Evolutionary conservation across 2,113 vertebrate species (phyloP).

Genomic region (Hemibagrus wyckioides): DNA sequence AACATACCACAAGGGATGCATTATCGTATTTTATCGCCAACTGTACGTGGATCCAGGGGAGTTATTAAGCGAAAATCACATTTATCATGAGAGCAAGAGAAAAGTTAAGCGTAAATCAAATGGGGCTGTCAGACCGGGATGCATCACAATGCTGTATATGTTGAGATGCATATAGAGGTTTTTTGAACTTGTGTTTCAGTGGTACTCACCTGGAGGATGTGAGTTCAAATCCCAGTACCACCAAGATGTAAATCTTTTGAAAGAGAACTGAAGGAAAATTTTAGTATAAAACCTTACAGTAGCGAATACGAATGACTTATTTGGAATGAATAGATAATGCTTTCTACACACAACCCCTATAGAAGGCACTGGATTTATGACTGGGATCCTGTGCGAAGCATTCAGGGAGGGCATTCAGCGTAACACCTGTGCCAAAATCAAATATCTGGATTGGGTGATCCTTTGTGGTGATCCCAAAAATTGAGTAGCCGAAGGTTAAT

Average conservation of each 20-base stretch:
- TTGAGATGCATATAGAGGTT: not conserved
- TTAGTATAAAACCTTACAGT: not conserved
- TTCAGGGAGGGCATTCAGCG: too few species aligned
- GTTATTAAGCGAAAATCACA: constrained; percentile 65
- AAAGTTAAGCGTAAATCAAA: constrained; percentile 64
- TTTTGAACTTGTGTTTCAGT: not conserved
- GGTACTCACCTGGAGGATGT: too few species aligned
- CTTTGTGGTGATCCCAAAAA: too few species aligned
- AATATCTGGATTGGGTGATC: too few species aligned
- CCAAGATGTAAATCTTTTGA: not conserved
- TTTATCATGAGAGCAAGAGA: constrained; percentile 65
- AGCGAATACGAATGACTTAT: not conserved
- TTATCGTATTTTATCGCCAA: constrained; percentile 70
- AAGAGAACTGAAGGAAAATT: not conserved
- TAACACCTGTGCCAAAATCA: too few species aligned
- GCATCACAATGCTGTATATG: not conserved
- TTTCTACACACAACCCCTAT: not conserved
- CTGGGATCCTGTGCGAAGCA: not conserved
- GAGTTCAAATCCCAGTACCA: not conserved
- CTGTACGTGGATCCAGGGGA: constrained; percentile 66
- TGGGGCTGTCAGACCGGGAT: constrained; percentile 52
- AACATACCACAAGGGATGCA: constrained; percentile 66
- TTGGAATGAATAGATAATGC: not conserved
- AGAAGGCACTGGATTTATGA: not conserved
- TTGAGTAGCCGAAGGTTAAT: too few species aligned